phyloP scores from a whole-genome alignment of 2,113 vertebrate genomes.

The Brachyistius frenatus region DNA sequence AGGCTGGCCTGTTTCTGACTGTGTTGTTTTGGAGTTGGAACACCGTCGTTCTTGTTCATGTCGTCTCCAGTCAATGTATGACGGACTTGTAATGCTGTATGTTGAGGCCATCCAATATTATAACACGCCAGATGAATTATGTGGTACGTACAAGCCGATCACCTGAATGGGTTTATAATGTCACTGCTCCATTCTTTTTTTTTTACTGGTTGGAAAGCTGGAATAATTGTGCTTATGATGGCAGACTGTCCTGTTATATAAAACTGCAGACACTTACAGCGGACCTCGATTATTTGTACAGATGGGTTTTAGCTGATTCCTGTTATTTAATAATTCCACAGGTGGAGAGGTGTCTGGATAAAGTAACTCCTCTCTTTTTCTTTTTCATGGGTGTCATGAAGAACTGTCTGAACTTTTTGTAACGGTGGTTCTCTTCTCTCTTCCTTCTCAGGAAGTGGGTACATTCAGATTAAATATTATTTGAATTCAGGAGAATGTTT shows the following conservation, averaged over 20 bases:
- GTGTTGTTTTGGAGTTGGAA: slow-evolving; percentile 11
- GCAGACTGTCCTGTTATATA: slow-evolving; percentile 57
- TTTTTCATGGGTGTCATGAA: slow-evolving; percentile 25
- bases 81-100: slow-evolving; percentile 9
- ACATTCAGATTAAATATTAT: slow-evolving; percentile 47
- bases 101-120: slow-evolving; percentile 7
- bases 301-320: slow-evolving; percentile 71
- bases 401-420: slow-evolving; percentile 51
- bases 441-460: slow-evolving; percentile 53
- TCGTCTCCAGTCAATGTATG: not conserved
- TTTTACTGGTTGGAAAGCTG: slow-evolving; percentile 55
- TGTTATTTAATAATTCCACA: slow-evolving; percentile 70
- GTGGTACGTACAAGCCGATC: slow-evolving; percentile 56
- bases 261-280: slow-evolving; percentile 70
- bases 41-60: slow-evolving; percentile 10
- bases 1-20: slow-evolving; percentile 17
- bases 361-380: slow-evolving; percentile 30
- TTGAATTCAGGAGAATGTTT: slow-evolving; percentile 28
- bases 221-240: slow-evolving; percentile 64
- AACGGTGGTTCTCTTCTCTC: slow-evolving; percentile 44
- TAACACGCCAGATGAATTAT: slow-evolving; percentile 13
- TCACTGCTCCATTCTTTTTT: slow-evolving; percentile 28
- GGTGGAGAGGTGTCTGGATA: slow-evolving; percentile 59
- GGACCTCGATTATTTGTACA: slow-evolving; percentile 69
- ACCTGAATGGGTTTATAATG: slow-evolving; percentile 37